Conservation (phyloP, 2,113 vertebrate species). For the Rallus limicola region DNA sequence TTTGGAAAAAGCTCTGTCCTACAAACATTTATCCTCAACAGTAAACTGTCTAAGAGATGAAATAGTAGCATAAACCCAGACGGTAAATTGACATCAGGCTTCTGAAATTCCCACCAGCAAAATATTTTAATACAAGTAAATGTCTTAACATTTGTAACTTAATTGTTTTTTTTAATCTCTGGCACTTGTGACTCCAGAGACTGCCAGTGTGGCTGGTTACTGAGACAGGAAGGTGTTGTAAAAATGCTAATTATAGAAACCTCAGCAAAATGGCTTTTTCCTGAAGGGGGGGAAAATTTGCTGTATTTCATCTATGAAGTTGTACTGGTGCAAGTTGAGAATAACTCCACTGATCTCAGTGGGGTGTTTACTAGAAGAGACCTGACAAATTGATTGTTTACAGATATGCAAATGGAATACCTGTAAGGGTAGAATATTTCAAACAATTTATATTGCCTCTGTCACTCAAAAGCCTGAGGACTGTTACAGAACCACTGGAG, state of each 20-base stretch:
- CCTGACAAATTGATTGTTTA: not conserved
- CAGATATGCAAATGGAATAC: not conserved
- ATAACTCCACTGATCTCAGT: not conserved
- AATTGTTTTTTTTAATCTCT: not conserved
- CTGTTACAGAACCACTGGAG: not conserved
- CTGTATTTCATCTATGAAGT: not conserved
- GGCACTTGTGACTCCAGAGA: not conserved
- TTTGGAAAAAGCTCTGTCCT: slow-evolving; percentile 57
- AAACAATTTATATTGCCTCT: not conserved
- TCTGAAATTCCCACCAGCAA: slow-evolving; percentile 23
- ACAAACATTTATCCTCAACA: slow-evolving; percentile 71
- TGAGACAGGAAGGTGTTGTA: not conserved
- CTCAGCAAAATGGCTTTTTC: not conserved
- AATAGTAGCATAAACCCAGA: slow-evolving; percentile 30
- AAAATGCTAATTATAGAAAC: not conserved
- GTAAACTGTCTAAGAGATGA: slow-evolving; percentile 60
- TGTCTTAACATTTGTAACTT: not conserved
- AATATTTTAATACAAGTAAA: not conserved
- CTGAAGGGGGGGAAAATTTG: not conserved
- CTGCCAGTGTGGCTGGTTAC: not conserved
- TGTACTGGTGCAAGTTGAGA: not conserved
- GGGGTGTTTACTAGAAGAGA: not conserved
- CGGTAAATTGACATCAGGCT: slow-evolving; percentile 68
- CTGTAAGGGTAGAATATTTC: not conserved
- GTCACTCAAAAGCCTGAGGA: not conserved